Conservation (phyloP, 2,888 invertebrate species). For the Oligia fasciuncula region DNA sequence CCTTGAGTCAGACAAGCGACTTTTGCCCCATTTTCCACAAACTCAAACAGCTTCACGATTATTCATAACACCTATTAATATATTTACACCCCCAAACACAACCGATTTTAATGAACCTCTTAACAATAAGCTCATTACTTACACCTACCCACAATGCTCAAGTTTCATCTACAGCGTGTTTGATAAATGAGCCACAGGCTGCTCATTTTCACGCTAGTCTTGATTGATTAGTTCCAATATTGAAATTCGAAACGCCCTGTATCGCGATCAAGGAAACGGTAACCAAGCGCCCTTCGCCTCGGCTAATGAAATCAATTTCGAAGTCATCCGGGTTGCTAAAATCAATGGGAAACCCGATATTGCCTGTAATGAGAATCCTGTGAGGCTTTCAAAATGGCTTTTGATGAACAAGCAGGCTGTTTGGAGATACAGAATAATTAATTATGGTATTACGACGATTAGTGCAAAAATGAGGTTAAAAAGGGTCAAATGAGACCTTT, state of each 20-base stretch:
- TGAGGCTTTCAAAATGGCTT: slow-evolving; percentile 39
- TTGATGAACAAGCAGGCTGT: slow-evolving; percentile 23
- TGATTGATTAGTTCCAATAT: slow-evolving; percentile 85
- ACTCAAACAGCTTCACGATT: background rate
- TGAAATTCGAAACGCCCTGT: slow-evolving; percentile 79
- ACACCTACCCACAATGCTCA: slow-evolving; percentile 60
- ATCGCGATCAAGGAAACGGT: slow-evolving; percentile 68
- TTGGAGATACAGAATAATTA: background rate
- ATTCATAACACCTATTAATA: slow-evolving; percentile 28
- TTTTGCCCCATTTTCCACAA: background rate
- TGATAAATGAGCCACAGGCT: slow-evolving; percentile 78
- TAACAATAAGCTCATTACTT: slow-evolving; percentile 51
- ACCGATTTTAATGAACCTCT: slow-evolving; percentile 32
- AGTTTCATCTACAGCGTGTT: slow-evolving; percentile 77
- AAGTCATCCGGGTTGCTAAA: slow-evolving; percentile 47
- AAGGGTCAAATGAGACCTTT: slow-evolving; percentile 20
- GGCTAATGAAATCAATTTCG: slow-evolving; percentile 67
- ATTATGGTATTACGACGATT: slow-evolving; percentile 8
- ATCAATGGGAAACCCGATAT: slow-evolving; percentile 48
- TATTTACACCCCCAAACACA: slow-evolving; percentile 13
- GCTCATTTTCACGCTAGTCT: slow-evolving; percentile 78
- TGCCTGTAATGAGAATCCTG: slow-evolving; percentile 50
- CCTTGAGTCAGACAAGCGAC: background rate
- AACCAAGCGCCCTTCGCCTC: slow-evolving; percentile 60
- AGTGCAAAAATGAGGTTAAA: slow-evolving; percentile 30